A percentile compares a stretch with the other conserved stretches of the same genome.
Evolutionary conservation across 2,888 invertebrate genomes (phyloP).

Genomic region (Platycheirus albimanus): DNA sequence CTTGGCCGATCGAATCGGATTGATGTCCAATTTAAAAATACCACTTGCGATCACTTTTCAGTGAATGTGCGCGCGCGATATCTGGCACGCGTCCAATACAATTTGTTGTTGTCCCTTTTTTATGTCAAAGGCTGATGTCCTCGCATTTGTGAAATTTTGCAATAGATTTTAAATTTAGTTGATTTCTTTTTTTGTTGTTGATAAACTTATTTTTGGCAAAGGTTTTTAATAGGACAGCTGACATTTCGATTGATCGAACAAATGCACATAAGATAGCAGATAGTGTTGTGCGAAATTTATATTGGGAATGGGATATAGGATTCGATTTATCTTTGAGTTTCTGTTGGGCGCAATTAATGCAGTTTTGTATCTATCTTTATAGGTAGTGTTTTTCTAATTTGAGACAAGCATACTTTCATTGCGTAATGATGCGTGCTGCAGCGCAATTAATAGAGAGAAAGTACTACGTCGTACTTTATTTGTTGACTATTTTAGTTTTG

Average conservation of each 20-base stretch:
- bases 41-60: conserved; percentile 41
- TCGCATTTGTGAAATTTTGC: conserved; percentile 44
- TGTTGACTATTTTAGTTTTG: not conserved
- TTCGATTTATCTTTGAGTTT: conserved; percentile 22
- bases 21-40: conserved; percentile 62
- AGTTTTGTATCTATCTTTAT: conserved; percentile 22
- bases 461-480: too few species aligned
- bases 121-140: conserved; percentile 71
- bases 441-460: too few species aligned
- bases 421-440: not conserved
- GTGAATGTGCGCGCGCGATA: conserved; percentile 57
- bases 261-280: conserved; percentile 31
- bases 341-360: too few species aligned
- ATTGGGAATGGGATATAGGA: conserved; percentile 5
- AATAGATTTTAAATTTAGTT: conserved; percentile 38
- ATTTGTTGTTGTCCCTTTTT: conserved; percentile 58
- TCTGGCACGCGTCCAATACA: conserved; percentile 45
- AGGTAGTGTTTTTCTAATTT: conserved; percentile 29
- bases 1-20: conserved; percentile 45
- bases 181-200: conserved; percentile 14
- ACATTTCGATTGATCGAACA: conserved; percentile 51
- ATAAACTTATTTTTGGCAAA: conserved; percentile 43
- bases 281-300: conserved; percentile 19
- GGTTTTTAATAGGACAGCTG: conserved; percentile 26
- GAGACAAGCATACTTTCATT: not conserved